These are phyloP conservation scores for Branchinecta lynchi DNA, from an alignment of 1,140 invertebrate genomes.

Conservation along the genomic window DNA sequence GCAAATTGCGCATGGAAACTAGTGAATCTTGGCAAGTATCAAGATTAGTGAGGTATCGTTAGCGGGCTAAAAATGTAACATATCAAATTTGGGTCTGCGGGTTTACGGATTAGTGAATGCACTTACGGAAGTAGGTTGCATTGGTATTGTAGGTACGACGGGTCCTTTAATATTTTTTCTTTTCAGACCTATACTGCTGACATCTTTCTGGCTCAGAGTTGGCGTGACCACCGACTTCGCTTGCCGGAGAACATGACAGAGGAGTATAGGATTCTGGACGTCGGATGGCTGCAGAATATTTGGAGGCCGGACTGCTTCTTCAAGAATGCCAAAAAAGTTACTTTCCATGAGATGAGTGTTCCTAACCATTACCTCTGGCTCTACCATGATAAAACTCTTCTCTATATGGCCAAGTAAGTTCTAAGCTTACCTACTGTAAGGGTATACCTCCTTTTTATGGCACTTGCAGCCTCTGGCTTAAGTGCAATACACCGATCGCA, in stretches of 20 bases:
- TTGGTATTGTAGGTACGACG: too few relatives aligned
- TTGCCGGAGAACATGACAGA: slow-evolving; percentile 81
- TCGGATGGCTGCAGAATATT: slow-evolving; percentile 75
- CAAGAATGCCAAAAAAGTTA: slow-evolving; percentile 82
- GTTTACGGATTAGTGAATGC: too few relatives aligned
- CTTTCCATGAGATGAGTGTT: slow-evolving; percentile 85
- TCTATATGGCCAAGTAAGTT: slow-evolving; percentile 77
- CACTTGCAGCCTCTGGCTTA: too few relatives aligned
- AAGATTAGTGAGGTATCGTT: too few relatives aligned
- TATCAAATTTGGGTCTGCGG: too few relatives aligned
- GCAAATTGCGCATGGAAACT: too few relatives aligned
- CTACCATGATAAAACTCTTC: slow-evolving; percentile 71
- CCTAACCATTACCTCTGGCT: slow-evolving; percentile 84
- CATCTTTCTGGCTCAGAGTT: slow-evolving; percentile 78
- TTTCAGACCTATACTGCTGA: slow-evolving; percentile 75
- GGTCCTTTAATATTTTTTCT: slow-evolving; percentile 16
- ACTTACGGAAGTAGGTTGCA: too few relatives aligned
- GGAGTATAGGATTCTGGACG: slow-evolving; percentile 72
- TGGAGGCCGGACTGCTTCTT: slow-evolving; percentile 85
- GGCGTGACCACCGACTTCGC: slow-evolving; percentile 67
- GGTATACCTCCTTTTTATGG: too few relatives aligned
- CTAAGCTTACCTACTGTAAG: background rate
- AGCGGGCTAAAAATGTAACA: too few relatives aligned
- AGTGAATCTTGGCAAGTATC: too few relatives aligned
- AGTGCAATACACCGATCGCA: too few relatives aligned